Base-by-base conservation (phyloP, 2,888 invertebrate genomes). In the Philopedon plagiatum region DNA sequence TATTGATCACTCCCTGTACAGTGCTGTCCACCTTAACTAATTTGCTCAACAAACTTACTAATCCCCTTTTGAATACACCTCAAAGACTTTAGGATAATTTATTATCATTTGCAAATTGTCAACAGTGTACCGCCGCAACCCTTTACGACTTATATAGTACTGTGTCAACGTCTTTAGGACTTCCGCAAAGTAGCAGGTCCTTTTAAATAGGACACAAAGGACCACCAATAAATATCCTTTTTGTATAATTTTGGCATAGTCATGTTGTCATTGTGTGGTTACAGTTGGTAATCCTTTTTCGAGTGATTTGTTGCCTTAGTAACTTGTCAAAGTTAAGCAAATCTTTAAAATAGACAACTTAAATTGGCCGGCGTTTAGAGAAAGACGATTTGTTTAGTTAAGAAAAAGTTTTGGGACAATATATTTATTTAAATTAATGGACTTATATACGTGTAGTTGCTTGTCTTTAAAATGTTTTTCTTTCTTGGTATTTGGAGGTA, bases 221-320 rank as follows among this genome's bases (percentile, higher is more conserved):
- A 63, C 67, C 67, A 67, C 67, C 72, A 72, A 67, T 72, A 72
- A 67, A 67, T 41, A 39, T 49, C 41, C 23, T 66, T 72, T 72
- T 57, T 62, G 67, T 46, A 72, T 72, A 67, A 72, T 67, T 72
- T 72, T 67, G 51, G 67, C 72, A 72, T 19, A 72, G 72, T 72
- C 72, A 72, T 46, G 61, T 65, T 39, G 37, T 70, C 57, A 70
- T 63, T 63, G 57, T 70, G 70, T 54, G 70, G 63, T 70, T 64
- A 58, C 49, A 37, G 68, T 69, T 37, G 70, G 56, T 70, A 70
- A 70, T 61, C 67, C 67, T 61, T 72, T 72, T 23, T 49, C 34
- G 56, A 63, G 41, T 72, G 72, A 72, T 72, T 72, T 72, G 72
- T 72, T 72, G 67, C 72, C 57, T 66, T 72, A 57, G 57, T 37